Base-by-base conservation (phyloP, 1,140 invertebrate species). In the Drosophila neocordata region DNA sequence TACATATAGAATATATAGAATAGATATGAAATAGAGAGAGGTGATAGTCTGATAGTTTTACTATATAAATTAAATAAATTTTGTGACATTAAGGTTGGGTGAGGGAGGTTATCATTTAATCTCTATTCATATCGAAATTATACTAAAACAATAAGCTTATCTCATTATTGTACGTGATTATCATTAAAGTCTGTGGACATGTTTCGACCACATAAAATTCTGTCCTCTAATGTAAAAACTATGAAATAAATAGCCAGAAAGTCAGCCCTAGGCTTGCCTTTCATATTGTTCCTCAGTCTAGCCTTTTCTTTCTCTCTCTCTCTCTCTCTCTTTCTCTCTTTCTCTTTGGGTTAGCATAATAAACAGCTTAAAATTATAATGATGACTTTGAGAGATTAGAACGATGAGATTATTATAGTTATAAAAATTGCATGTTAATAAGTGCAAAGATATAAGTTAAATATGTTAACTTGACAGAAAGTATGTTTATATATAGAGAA, bases 141-240 rank as follows among this genome's bases (percentile, higher is more conserved):
- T 37, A 24, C 37, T 20, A 18, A 52, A 41, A 44, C 15, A 65
- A 11, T 20, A 35, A 44, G 27, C 41, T 44, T 44, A 44, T 70
- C 60, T 55, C 44, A 77, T 84, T 80, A 73, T 70, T 51, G 37
- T 58, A 20, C 38, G 24, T 52, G 73, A 84, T 84, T 85, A 85
- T 73, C 66, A 84, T 80, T 77, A 20, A 63, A 68, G 59, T 60
- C 59, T 41, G 55, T 18, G 41, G 41, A 48, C 41, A 48, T 48
- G 41, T 48, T 48, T 48, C n/a, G 41, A 20, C 24, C 37, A 56
- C 60, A 48, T 61, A 62, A 70, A 74, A 65, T 69, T 38, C 56
- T 27, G 60, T 59, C 59, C 73, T 52, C 69, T 75, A 67, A 75
- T 75, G 64, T 31, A 51, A 67, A 67, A 72, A 75, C 73, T 72